Percentiles rank a stretch among this genome's conserved stretches.
phyloP scores from a whole-genome alignment of 92 coral and sea anemone species.

The Desmophyllum pertusum region DNA sequence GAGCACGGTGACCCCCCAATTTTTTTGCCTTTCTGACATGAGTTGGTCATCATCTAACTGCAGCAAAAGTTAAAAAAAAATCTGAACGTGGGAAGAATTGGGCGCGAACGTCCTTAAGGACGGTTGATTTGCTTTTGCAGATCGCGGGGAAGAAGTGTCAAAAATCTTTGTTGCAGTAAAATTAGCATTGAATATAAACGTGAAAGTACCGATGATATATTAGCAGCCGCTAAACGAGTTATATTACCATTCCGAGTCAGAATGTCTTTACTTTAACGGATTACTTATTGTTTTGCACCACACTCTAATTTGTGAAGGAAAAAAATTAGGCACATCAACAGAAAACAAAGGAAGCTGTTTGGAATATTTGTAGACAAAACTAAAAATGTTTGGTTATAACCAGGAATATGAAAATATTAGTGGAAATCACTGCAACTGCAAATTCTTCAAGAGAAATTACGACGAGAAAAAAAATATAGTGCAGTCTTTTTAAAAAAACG shows the following conservation, averaged over 20 bases:
- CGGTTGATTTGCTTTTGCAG: neutral
- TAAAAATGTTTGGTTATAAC: neutral
- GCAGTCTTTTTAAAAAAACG: neutral
- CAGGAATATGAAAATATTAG: neutral
- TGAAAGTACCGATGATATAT: too few species aligned
- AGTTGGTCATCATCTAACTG: too few species aligned
- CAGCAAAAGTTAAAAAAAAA: too few species aligned
- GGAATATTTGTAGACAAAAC: neutral
- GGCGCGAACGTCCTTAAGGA: too few species aligned
- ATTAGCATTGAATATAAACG: too few species aligned
- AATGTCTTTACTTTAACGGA: neutral
- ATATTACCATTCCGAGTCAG: neutral
- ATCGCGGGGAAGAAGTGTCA: neutral
- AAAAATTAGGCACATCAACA: neutral
- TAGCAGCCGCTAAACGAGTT: neutral
- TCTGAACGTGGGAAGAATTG: too few species aligned
- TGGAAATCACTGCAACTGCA: neutral
- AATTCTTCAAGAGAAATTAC: neutral
- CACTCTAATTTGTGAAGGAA: neutral
- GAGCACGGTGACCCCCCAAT: too few species aligned
- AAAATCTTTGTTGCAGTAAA: neutral
- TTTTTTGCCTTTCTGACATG: too few species aligned
- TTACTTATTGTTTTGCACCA: constrained; percentile 1
- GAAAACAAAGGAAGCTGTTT: neutral
- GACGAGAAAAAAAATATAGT: neutral